phyloP scores from a whole-genome alignment of 1,140 invertebrate species.

The Nephila pilipes region DNA sequence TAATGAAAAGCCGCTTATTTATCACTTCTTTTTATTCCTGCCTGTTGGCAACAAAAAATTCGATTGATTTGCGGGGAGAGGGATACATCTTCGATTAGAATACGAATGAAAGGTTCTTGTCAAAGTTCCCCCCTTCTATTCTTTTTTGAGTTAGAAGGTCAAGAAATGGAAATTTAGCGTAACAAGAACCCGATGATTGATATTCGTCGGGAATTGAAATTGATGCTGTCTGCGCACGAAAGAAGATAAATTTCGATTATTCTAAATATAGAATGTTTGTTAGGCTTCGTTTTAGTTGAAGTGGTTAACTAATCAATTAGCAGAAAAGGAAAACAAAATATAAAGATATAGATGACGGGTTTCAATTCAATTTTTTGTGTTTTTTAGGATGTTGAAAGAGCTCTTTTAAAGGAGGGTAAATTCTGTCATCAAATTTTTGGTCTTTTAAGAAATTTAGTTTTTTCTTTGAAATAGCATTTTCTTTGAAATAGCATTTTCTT shows the following conservation, averaged over 20 bases:
- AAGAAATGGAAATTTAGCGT: slow-evolving; percentile 14
- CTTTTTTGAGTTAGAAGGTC: slow-evolving; percentile 11
- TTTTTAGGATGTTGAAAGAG: no score
- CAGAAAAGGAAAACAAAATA: no score
- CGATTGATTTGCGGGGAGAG: slow-evolving; percentile 7
- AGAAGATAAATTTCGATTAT: background rate
- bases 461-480: no score
- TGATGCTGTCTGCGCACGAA: background rate
- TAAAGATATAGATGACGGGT: no score
- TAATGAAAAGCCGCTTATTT: slow-evolving; percentile 3
- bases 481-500: no score
- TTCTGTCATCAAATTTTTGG: no score
- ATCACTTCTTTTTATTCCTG: background rate
- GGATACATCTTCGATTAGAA: background rate
- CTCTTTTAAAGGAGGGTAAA: no score
- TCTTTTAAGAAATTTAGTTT: no score
- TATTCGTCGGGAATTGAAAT: slow-evolving; percentile 3
- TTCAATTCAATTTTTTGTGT: no score
- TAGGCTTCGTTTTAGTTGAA: background rate
- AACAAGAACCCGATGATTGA: background rate
- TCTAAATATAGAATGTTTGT: background rate
- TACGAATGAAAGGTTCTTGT: background rate
- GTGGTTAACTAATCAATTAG: background rate
- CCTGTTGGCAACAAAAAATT: background rate
- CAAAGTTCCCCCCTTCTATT: background rate